These are phyloP conservation scores for Anguilla obscura DNA, from an alignment of 2,797 vertebrate species.

Conservation along the genomic window DNA sequence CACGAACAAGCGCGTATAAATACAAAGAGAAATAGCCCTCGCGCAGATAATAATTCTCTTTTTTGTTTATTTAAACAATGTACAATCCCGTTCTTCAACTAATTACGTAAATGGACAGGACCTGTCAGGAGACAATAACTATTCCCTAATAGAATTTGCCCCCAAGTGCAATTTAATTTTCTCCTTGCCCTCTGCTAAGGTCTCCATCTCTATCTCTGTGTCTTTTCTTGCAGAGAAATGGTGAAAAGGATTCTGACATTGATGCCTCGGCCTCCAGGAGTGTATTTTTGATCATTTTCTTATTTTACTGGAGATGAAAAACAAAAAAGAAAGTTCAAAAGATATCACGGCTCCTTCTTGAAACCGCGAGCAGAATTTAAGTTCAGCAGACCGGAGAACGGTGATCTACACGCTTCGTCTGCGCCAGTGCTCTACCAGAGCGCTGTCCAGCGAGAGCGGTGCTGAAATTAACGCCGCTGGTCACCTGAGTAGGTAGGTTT, in stretches of 20 bases:
- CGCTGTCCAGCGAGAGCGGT: slow-evolving; percentile 34
- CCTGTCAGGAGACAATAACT: slow-evolving; percentile 86
- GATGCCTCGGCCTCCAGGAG: slow-evolving; percentile 31
- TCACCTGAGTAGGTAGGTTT: slow-evolving; percentile 60
- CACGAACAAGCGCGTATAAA: neutral
- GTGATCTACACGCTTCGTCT: neutral
- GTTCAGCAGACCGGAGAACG: slow-evolving; percentile 26
- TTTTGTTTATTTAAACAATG: slow-evolving; percentile 68
- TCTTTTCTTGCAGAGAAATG: slow-evolving; percentile 57
- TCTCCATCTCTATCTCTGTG: slow-evolving; percentile 61
- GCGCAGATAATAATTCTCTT: slow-evolving; percentile 64
- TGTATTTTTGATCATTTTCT: slow-evolving; percentile 40
- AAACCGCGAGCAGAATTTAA: slow-evolving; percentile 14
- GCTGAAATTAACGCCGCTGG: slow-evolving; percentile 35
- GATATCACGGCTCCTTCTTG: neutral
- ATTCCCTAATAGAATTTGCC: slow-evolving; percentile 97
- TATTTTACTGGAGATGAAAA: slow-evolving; percentile 29
- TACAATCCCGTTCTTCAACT: slow-evolving; percentile 67
- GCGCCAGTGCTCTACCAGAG: slow-evolving; percentile 18
- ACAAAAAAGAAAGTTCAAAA: slow-evolving; percentile 11
- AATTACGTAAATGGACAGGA: slow-evolving; percentile 92
- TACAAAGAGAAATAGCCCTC: slow-evolving; percentile 55
- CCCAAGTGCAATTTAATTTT: slow-evolving; percentile 99
- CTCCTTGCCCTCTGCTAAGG: slow-evolving; percentile 70
- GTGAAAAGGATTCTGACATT: slow-evolving; percentile 48